Evolutionary conservation across 2,113 vertebrate genomes (phyloP), one percentile per base, ranked within the genome.

Genomic region (Emydura subglobosa): DNA sequence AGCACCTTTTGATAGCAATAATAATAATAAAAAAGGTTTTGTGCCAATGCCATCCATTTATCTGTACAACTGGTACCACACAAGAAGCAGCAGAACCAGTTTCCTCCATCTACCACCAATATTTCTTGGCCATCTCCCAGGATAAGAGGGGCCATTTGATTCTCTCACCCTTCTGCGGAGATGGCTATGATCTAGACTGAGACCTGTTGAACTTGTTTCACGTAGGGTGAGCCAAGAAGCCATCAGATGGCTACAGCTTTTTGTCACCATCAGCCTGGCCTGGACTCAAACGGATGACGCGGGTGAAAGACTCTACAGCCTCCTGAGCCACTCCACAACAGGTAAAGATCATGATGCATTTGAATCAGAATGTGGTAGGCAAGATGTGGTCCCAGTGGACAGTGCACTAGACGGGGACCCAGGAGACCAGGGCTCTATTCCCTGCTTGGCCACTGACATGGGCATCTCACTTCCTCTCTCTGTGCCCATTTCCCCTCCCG

Each of bases 81-180:
- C 68, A 74, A 0, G 0, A 13, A 54, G 17, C 1, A 34, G 0
- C 0, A 31, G 49, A 65, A 29, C 21, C 0, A 0, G 21, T 44
- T 50, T 51, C 51, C n/a, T 86, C 78, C 61, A n/a, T 0, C 0
- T 17, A 24, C n/a, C 1, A 0, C 12, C 14, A 42, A 42, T 1
- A 10, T 4, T 13, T 19, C 34, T 50, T 9, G 14, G 13, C 13
- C 2, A 0, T 16, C 72, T 50, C 81, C 21, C 7, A 0, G 12
- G 31, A 13, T 6, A 31, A 80, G 59, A 49, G 7, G 50, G 31
- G 29, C 24, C 0, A 2, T 49, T 49, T 42, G 25, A 49, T 42
- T 29, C 44, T 79, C 65, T 39, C 34, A n/a, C 44, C 44, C 12
- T 2, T 13, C 13, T 2, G 1, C 29, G 1, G 0, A 79, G 16